Percentiles rank a stretch among this genome's conserved stretches.
Conservation (phyloP, 2,797 vertebrate genomes). For the Numenius phaeopus region DNA sequence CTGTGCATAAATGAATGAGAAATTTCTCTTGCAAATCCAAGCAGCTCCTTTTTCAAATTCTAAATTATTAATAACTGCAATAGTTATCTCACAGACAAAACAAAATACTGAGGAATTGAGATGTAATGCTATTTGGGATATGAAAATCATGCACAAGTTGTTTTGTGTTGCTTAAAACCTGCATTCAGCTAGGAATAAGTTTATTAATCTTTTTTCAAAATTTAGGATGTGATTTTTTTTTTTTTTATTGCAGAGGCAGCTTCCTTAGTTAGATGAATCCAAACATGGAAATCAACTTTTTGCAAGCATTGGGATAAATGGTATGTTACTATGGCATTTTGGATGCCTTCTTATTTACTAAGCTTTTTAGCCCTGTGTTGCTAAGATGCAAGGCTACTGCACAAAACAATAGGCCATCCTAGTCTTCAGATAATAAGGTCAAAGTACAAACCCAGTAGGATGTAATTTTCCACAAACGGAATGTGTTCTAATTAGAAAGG, state of each 20-base stretch:
- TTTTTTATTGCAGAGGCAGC: slow-evolving; percentile 11
- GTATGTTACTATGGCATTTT: slow-evolving; percentile 58
- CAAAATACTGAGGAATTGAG: slow-evolving; percentile 1
- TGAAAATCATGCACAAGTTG: not conserved
- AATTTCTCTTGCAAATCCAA: slow-evolving; percentile 23
- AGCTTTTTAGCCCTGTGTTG: slow-evolving; percentile 41
- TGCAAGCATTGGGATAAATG: slow-evolving; percentile 27
- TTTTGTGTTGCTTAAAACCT: not conserved
- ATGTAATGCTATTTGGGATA: not conserved
- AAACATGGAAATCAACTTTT: slow-evolving; percentile 49
- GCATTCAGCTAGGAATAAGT: not conserved
- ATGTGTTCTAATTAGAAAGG: not conserved
- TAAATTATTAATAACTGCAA: slow-evolving; percentile 14
- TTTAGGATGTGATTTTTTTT: not conserved
- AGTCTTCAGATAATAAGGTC: slow-evolving; percentile 16
- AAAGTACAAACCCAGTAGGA: not conserved
- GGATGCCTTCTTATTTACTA: slow-evolving; percentile 47
- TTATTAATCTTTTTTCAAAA: not conserved
- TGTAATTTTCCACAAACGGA: not conserved
- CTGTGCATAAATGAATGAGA: not conserved
- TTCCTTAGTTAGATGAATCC: slow-evolving; percentile 9
- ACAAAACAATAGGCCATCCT: slow-evolving; percentile 28
- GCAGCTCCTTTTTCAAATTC: not conserved
- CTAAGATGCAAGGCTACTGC: slow-evolving; percentile 59
- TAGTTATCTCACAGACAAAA: not conserved